Base-by-base conservation (phyloP, 2,113 vertebrate species). In the Ellobius talpinus region DNA sequence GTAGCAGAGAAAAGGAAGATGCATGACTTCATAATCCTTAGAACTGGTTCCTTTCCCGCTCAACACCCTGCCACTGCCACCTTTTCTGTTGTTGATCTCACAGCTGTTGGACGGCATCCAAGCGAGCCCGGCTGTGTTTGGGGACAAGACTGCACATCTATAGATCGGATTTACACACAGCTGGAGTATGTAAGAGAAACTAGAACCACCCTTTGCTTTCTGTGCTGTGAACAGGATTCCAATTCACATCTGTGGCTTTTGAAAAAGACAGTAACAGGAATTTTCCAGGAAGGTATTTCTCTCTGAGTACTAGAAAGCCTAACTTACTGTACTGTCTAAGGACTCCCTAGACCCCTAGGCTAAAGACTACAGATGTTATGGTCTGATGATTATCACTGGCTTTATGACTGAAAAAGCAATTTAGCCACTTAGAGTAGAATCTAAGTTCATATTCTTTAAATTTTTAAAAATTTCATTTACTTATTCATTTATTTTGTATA, bases 161-260 rank as follows among this genome's bases (percentile, higher is more conserved):
- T 72, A 95, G 70, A 87, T 47, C 17, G 74, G 86, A 90, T 73
- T 97, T 82, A 73, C n/a, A 87, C 92, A 90, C 65, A 90, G 24
- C 50, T 89, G 19, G 66, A 87, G 74, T 81, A 47, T n/a, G 70
- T 36, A 92, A 78, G 58, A 78, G n/a, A 66, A 87, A 92, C 70
- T 73, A 93, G 77, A 92, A 95, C 10, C 24, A 61, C 33, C 21
- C 36, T 81, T 93, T 91, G 72, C 73, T 92, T 92, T 88, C 45
- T 70, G 33, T 65, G 42, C 58, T 96, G 2, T 91, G 16, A 93
- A 63, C 3, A 74, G n/a, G 66, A 84, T 73, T 91, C 31, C 58
- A 78, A 36, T 42, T 96, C 14, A 87, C 47, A 85, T 63, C 24
- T 55, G 8, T 76, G 79, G 81, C 82, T 89, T 74, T 3, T n/a